A percentile compares a stretch with the other conserved stretches of the same genome.
phyloP scores from a whole-genome alignment of 2,797 vertebrate species.

The Scolopax bukidnonensis region DNA sequence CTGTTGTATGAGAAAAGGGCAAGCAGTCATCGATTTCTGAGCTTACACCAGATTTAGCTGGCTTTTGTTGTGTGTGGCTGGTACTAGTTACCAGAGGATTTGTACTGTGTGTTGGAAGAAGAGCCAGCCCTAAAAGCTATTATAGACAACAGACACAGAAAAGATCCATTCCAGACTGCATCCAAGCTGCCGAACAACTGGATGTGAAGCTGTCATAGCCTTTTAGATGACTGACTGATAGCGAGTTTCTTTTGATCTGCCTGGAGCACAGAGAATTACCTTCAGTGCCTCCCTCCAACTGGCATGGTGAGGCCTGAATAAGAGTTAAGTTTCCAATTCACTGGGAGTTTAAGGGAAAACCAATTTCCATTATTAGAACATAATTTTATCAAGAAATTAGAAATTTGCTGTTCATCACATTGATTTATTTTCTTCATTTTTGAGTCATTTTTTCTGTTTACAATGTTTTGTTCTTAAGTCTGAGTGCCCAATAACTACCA shows the following conservation, averaged over 20 bases:
- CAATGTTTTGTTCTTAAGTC: neutral
- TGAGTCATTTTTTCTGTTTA: neutral
- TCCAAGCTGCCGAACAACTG: slow-evolving; percentile 36
- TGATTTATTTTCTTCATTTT: neutral
- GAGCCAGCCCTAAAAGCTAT: slow-evolving; percentile 52
- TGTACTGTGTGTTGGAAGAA: slow-evolving; percentile 59
- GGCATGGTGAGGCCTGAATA: neutral
- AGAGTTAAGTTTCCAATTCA: neutral
- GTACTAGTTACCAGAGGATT: slow-evolving; percentile 65
- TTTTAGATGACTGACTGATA: slow-evolving; percentile 21
- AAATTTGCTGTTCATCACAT: neutral
- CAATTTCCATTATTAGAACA: neutral
- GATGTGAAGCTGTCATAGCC: slow-evolving; percentile 46
- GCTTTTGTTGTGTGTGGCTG: slow-evolving; percentile 55
- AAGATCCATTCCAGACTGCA: slow-evolving; percentile 58
- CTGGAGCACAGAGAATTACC: slow-evolving; percentile 15
- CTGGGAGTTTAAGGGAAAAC: neutral
- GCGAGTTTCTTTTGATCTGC: slow-evolving; percentile 37
- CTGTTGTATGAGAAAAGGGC: neutral
- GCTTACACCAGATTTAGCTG: slow-evolving; percentile 25
- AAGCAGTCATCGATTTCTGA: neutral
- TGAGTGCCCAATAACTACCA: neutral
- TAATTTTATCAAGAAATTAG: neutral
- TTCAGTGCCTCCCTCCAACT: neutral
- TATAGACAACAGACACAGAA: slow-evolving; percentile 50